phyloP scores from a whole-genome alignment of 2,888 invertebrate genomes.

The Cataglyphis albicans region DNA sequence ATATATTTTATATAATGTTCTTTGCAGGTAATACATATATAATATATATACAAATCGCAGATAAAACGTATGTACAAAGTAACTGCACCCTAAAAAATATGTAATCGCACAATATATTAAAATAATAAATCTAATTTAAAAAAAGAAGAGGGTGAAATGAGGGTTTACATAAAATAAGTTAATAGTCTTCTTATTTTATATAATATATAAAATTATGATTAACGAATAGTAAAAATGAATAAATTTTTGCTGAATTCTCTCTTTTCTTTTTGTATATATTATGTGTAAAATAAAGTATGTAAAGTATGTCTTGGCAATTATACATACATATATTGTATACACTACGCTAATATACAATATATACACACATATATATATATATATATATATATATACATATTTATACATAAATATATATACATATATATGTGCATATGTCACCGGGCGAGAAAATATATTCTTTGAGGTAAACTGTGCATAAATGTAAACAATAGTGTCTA shows the following conservation, averaged over 20 bases:
- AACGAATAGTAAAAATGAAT: slow-evolving; percentile 77
- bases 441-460: slow-evolving; percentile 70
- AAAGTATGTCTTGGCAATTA: slow-evolving; percentile 66
- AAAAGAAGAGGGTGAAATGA: slow-evolving; percentile 61
- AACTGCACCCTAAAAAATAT: slow-evolving; percentile 82
- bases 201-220: slow-evolving; percentile 71
- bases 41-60: slow-evolving; percentile 79
- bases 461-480: slow-evolving; percentile 82
- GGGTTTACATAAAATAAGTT: slow-evolving; percentile 76
- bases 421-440: slow-evolving; percentile 10
- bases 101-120: slow-evolving; percentile 64
- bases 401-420: neutral
- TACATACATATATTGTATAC: slow-evolving; percentile 33
- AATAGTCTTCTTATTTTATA: slow-evolving; percentile 71
- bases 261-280: slow-evolving; percentile 58
- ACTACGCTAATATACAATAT: neutral
- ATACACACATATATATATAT: neutral
- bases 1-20: slow-evolving; percentile 83
- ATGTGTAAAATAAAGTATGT: slow-evolving; percentile 71
- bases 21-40: slow-evolving; percentile 78
- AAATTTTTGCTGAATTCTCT: slow-evolving; percentile 65
- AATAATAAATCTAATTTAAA: slow-evolving; percentile 57
- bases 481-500: slow-evolving; percentile 81
- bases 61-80: slow-evolving; percentile 82
- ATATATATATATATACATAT: neutral